Percentiles rank a stretch among this genome's conserved stretches.
Conservation (phyloP, 2,888 invertebrate species). For the Spodoptera picta region DNA sequence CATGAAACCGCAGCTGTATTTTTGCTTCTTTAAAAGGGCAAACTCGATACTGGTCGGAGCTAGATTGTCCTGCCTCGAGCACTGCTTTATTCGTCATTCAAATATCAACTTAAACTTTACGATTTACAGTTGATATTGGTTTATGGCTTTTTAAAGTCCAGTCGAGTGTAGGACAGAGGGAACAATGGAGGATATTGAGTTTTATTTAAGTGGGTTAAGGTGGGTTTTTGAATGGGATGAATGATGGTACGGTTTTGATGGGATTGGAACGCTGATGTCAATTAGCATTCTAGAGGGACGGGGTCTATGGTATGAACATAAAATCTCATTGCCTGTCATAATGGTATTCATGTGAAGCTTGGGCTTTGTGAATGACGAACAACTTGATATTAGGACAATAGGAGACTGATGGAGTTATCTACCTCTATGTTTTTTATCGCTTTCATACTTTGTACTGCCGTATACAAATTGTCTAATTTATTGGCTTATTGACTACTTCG, state of each 20-base stretch:
- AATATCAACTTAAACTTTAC: conserved; percentile 58
- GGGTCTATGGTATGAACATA: conserved; percentile 63
- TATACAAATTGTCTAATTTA: neutral
- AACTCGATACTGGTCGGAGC: conserved; percentile 69
- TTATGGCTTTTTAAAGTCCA: conserved; percentile 48
- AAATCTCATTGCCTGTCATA: conserved; percentile 59
- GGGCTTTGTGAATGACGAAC: conserved; percentile 26
- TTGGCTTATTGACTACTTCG: neutral
- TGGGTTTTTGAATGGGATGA: conserved; percentile 41
- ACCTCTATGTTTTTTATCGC: conserved; percentile 3
- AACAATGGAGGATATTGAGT: conserved; percentile 40
- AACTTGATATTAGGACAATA: conserved; percentile 47
- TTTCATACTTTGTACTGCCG: conserved; percentile 21
- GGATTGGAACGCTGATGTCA: conserved; percentile 66
- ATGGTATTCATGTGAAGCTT: conserved; percentile 53
- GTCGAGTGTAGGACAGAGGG: conserved; percentile 46
- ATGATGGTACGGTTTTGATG: conserved; percentile 62
- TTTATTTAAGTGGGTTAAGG: conserved; percentile 44
- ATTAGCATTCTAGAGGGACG: conserved; percentile 74
- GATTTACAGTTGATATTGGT: conserved; percentile 59
- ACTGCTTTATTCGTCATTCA: conserved; percentile 39
- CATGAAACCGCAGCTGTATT: conserved; percentile 42
- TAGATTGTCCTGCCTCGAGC: conserved; percentile 72
- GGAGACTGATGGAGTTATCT: conserved; percentile 10
- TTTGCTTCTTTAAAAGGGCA: conserved; percentile 69